Base-by-base conservation (phyloP, 2,888 invertebrate species). In the Cepaea hortensis region DNA sequence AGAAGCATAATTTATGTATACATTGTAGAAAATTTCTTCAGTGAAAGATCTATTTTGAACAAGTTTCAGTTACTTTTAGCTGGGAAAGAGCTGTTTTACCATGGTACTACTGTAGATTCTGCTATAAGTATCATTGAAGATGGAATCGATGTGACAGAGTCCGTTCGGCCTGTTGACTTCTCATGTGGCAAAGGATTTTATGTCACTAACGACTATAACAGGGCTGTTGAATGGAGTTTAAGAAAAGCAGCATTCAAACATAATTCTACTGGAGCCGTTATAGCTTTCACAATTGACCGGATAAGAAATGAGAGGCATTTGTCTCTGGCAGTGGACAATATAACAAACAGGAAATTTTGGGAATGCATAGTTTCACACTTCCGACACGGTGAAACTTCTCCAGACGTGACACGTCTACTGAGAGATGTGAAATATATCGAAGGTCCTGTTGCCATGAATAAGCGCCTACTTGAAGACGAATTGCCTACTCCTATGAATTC, bases 71-170 rank as follows among this genome's bases (percentile, higher is more conserved):
- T 11, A 1, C 2, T 0, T 11, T 55, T 55, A 55, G 1, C 1
- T 55, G 73, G 82, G 15, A 48, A 82, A 35, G 75, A 46, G 46
- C 3, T 81, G 23, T 81, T n/a, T 81, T 81, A 70, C 48, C 70
- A 81, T 13, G 81, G 68, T 7, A 81, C 81, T 3, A 20, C 46
- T 68, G 68, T 46, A 0, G 6, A 15, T n/a, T 46, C n/a, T 23
- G 81, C 23, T 0, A 48, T 3, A 50, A 70, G 13, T 50, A 81
- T 81, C 0, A 68, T 81, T 6, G 68, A 81, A 81, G 5, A 81
- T 50, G 81, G 81, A 11, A 81, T 81, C 15, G 50, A 61, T 70
- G 15, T 81, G 50, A 68, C 7, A 68, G 18, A 70, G 4, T 46
- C 68, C 18, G 48, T 0, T 20, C 68, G 68, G 6, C 6, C 1